phyloP scores from a whole-genome alignment of 2,888 invertebrate genomes.

The Ennomos erosarius region DNA sequence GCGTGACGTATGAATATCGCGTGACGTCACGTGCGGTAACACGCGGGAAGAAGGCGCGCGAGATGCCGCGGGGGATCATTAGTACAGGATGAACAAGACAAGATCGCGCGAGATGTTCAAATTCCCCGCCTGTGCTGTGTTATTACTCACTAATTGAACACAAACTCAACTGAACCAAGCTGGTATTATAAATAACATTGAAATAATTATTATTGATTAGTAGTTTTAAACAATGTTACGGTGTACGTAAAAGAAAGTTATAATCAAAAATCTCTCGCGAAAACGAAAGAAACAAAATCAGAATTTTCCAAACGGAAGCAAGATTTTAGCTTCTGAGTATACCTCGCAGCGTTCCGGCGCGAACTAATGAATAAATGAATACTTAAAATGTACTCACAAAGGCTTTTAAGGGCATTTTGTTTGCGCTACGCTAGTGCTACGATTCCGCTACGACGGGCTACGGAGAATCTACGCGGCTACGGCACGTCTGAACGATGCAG shows the following conservation, averaged over 20 bases:
- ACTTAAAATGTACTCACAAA: slow-evolving; percentile 35
- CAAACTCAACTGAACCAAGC: no score
- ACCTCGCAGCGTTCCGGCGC: slow-evolving; percentile 12
- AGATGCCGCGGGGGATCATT: no score
- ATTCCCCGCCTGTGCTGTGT: no score
- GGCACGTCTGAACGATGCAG: slow-evolving; percentile 11
- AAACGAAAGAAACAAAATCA: slow-evolving; percentile 21
- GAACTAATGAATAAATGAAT: slow-evolving; percentile 41
- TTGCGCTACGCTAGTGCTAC: slow-evolving; percentile 20
- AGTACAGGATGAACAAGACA: no score
- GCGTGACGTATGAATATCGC: no score
- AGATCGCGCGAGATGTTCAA: no score
- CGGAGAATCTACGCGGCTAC: slow-evolving; percentile 19
- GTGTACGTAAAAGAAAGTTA: neutral
- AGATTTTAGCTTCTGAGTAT: slow-evolving; percentile 26
- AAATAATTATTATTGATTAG: no score
- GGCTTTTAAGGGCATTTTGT: slow-evolving; percentile 35
- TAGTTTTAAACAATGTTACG: no score
- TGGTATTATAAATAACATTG: no score
- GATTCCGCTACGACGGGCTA: slow-evolving; percentile 17
- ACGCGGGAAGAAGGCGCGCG: no score
- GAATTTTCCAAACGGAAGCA: slow-evolving; percentile 30
- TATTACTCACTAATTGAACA: no score
- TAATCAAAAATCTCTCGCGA: neutral
- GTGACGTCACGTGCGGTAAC: no score